These are phyloP conservation scores for Synergus itoensis DNA, from an alignment of 2,888 invertebrate genomes.

Conservation along the genomic window DNA sequence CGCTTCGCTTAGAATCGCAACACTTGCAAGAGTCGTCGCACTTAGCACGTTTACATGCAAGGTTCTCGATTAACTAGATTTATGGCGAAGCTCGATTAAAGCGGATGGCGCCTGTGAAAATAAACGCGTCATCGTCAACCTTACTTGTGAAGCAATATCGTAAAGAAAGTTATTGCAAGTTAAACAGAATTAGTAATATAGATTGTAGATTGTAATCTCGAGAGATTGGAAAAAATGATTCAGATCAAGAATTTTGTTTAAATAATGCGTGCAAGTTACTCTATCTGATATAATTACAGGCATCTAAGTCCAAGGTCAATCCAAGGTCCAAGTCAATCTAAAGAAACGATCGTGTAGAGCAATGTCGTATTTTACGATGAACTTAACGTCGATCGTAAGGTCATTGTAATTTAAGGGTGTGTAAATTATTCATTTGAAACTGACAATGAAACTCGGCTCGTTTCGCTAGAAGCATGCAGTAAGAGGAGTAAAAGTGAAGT, in stretches of 20 bases:
- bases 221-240: too few relatives aligned
- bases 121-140: constrained; percentile 30
- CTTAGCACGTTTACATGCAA: constrained; percentile 18
- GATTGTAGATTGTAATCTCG: not conserved
- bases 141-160: not conserved
- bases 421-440: constrained; percentile 12
- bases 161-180: constrained; percentile 5
- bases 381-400: not conserved
- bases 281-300: not conserved
- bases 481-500: not conserved
- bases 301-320: not conserved
- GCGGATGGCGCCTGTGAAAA: constrained; percentile 22
- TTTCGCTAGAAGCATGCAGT: too few relatives aligned
- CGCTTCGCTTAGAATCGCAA: constrained; percentile 39
- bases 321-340: not conserved
- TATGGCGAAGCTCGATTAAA: constrained; percentile 37
- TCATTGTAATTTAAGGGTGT: not conserved
- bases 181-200: not conserved
- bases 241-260: too few relatives aligned
- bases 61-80: constrained; percentile 35
- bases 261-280: too few relatives aligned
- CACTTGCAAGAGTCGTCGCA: constrained; percentile 35
- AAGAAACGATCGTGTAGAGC: not conserved
- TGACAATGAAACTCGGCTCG: not conserved
- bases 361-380: not conserved